Conservation (phyloP, 1,140 invertebrate species). For the Anoplolepis gracilipes region DNA sequence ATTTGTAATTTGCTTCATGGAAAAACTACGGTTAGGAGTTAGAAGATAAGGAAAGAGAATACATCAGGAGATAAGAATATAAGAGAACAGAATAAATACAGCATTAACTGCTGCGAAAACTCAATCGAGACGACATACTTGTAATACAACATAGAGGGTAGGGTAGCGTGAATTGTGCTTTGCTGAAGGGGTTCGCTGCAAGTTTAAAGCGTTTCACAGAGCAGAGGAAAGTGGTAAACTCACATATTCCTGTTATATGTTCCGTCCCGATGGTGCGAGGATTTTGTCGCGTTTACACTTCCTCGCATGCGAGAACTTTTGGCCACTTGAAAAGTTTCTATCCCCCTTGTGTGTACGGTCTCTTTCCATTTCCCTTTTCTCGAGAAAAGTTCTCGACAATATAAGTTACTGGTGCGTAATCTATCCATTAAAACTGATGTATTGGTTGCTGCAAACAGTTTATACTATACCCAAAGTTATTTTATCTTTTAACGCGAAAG, state of each 20-base stretch:
- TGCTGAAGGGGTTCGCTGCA: not conserved
- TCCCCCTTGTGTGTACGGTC: not conserved
- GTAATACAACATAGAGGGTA: not conserved
- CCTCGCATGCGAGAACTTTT: slow-evolving; percentile 43
- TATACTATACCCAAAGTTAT: not conserved
- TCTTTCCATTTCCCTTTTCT: not conserved
- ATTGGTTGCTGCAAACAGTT: not conserved
- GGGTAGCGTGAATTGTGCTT: slow-evolving; percentile 1
- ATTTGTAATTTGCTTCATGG: no score
- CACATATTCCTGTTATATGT: slow-evolving; percentile 46
- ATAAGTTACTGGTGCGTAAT: slow-evolving; percentile 30
- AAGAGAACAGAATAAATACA: not conserved
- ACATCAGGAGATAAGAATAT: no score
- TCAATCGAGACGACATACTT: slow-evolving; percentile 35
- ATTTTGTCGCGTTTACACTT: slow-evolving; percentile 57
- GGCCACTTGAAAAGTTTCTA: slow-evolving; percentile 42
- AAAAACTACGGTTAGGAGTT: no score
- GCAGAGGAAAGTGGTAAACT: slow-evolving; percentile 56
- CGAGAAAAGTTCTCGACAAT: slow-evolving; percentile 7
- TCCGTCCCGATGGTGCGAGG: not conserved
- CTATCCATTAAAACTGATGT: slow-evolving; percentile 17
- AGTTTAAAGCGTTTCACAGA: slow-evolving; percentile 63
- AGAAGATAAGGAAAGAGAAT: no score
- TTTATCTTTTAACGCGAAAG: not conserved
- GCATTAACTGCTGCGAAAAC: slow-evolving; percentile 47